Conservation (phyloP, 2,797 vertebrate genomes). For the Synanceia verrucosa region DNA sequence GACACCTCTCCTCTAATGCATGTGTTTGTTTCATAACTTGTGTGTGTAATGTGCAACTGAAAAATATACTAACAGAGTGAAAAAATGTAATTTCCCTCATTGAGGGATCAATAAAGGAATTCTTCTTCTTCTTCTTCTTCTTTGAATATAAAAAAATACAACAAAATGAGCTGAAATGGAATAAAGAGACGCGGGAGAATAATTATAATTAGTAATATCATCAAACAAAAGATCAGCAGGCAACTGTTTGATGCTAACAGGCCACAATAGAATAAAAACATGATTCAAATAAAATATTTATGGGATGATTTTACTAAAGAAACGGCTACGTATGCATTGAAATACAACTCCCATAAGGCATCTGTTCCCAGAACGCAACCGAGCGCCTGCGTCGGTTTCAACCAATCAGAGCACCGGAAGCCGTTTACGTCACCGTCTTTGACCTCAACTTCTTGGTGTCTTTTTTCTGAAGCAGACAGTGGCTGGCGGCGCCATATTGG, state of each 20-base stretch:
- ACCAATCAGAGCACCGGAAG: conserved; percentile 67
- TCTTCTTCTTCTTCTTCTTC: no score
- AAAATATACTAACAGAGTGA: no score
- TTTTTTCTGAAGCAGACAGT: conserved; percentile 85
- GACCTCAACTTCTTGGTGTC: conserved; percentile 79
- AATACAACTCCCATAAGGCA: conserved; percentile 64
- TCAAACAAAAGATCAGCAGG: no score
- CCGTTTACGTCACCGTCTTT: conserved; percentile 62
- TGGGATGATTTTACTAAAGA: neutral
- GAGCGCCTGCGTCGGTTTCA: neutral
- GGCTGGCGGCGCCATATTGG: conserved; percentile 96
- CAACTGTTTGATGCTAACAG: neutral
- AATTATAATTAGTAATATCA: no score
- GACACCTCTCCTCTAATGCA: no score
- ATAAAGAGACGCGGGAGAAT: no score
- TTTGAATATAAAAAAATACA: no score
- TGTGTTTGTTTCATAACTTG: no score
- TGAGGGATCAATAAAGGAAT: no score
- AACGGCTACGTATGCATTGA: fast-evolving
- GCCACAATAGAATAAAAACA: neutral
- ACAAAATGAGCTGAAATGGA: no score
- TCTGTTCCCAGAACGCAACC: neutral
- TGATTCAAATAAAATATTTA: neutral
- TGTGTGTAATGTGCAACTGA: no score
- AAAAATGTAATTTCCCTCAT: no score